Conservation (phyloP, 2,888 invertebrate species). For the Amorpha juglandis region DNA sequence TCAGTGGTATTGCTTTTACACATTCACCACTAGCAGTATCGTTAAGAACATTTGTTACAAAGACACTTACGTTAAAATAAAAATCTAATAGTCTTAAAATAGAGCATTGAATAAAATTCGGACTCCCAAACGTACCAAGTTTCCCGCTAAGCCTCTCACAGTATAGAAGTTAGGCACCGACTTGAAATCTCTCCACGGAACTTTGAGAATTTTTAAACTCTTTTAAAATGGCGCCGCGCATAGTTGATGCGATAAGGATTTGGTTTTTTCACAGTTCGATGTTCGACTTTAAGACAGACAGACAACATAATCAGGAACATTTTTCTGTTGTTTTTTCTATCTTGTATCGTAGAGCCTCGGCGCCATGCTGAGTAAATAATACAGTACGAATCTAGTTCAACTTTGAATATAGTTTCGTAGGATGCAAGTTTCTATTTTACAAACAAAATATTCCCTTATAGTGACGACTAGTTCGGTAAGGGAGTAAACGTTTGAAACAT, state of each 20-base stretch:
- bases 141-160: constrained; percentile 61
- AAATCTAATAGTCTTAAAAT: constrained; percentile 52
- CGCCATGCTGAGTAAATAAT: no score
- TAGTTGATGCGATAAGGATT: constrained; percentile 50
- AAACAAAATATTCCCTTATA: no score
- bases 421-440: no score
- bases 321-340: no score
- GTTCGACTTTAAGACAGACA: background rate
- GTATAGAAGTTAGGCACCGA: constrained; percentile 57
- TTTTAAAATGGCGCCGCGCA: constrained; percentile 60
- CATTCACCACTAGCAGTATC: background rate
- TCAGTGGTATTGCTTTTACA: no score
- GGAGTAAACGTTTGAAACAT: no score
- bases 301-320: no score
- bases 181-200: constrained; percentile 56
- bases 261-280: constrained; percentile 35
- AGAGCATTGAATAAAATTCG: constrained; percentile 63
- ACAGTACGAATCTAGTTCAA: no score
- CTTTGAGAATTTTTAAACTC: constrained; percentile 64
- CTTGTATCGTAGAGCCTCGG: no score
- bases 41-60: background rate
- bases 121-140: constrained; percentile 55
- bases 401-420: no score
- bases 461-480: no score
- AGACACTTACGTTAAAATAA: constrained; percentile 8